Base-by-base conservation (phyloP, 2,113 vertebrate genomes). In the Xenopus borealis region DNA sequence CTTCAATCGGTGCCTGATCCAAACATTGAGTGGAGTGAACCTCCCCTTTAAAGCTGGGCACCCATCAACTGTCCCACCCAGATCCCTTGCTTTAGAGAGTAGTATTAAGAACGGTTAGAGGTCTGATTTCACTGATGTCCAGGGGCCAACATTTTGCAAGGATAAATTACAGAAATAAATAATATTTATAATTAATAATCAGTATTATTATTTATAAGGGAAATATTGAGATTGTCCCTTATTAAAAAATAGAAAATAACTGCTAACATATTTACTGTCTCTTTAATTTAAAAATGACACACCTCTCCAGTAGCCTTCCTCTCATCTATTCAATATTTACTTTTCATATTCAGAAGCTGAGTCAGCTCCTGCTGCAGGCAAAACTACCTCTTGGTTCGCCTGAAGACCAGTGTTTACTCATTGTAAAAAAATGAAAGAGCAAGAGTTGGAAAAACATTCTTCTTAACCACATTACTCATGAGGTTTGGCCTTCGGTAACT, bases 391-490 rank as follows among this genome's bases (percentile, higher is more conserved):
- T 18, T 62, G 57, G 33, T 45, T 1, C 20, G 10, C 13, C 57
- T 71, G 44, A 62, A 61, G 7, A 50, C 59, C 10, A 62, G 52
- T 1, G 23, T 52, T 16, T 62, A 30, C 12, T 71, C 14, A 11
- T 17, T 45, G 52, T 72, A 46, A 50, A 63, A n/a, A 62, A 62
- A 33, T 62, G 62, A 50, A 72, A 62, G 20, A 72, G 59, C 46
- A 52, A 62, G 70, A 62, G 44, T 27, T 72, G 58, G 70, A 52
- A 16, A 63, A 46, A 18, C 12, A 44, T 18, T 46, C 69, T 33
- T 27, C 33, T 71, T 45, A 71, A 58, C 55, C 33, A 12, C 61
- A 55, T 71, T 71, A 45, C 59, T 72, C 45, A 50, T 12, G 20
- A 19, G 55, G 45, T 71, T 62, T 45, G 40, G 59, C 17, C 19